Base-by-base conservation (phyloP, 35 echinoderm and acorn worm genomes). In the Nesometra sesokonis region DNA sequence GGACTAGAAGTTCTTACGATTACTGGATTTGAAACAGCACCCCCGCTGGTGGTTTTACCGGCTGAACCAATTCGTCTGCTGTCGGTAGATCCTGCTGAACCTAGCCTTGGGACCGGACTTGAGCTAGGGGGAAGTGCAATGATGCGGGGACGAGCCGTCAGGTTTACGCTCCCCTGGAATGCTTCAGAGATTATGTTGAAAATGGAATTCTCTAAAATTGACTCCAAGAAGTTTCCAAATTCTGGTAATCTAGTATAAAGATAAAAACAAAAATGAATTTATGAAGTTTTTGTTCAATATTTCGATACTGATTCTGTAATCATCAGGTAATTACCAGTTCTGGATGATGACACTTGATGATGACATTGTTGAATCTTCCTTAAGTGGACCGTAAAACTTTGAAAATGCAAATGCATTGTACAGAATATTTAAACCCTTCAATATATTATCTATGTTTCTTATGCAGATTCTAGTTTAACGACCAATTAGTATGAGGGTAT, bases 121-220 rank as follows among this genome's bases (percentile, higher is more conserved):
- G 91, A 78, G 0, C 84, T 87, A 13, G 96, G 96, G 29, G 96
- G 96, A 35, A 99, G 88, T 32, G 96, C 96, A 35, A 99, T 91
- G 19, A 99, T 84, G 21, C 96, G 90, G 21, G 93, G 96, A 36
- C 96, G 79, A 0, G 96, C 93, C 19, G 96, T 94, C 43, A 99
- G 78, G 86, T 99, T 99, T 29, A 94, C 88, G 31, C 89, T 90
- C 23, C 82, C 88, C 47, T 78, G 67, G 21, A 87, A 47, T 47
- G 96, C 84, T 34, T 99, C 96, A 29, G 85, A 88, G 77, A 94
- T 82, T 38, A 99, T 77, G 67, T 99, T 99, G 82, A 94, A 93
- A 38, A 99, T 83, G 31, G 92, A 90, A 86, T 99, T 99, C 82
- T 99, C 96, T 3, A 99, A 35, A 21, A 94, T 77, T 0, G 92